Percentiles rank a stretch among this genome's conserved stretches.
These are phyloP conservation scores for Thymelicus acteon DNA, from an alignment of 2,888 invertebrate species.

Conservation along the genomic window DNA sequence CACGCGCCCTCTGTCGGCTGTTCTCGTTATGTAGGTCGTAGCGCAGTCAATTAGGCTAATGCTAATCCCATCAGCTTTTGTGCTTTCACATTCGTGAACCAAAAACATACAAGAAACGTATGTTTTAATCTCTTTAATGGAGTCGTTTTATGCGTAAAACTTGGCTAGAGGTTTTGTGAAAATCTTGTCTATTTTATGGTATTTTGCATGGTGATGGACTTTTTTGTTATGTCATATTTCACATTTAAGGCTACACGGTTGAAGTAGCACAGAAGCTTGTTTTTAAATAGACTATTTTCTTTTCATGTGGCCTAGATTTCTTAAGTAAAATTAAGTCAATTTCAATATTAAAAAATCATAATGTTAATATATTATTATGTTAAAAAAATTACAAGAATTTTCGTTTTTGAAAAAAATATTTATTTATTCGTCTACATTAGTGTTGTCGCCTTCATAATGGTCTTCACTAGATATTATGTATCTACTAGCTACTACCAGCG, in stretches of 20 bases:
- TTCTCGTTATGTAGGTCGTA: not conserved
- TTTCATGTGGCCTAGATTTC: no score
- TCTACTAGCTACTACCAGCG: no score
- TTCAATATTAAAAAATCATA: no score
- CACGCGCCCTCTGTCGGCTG: constrained; percentile 1
- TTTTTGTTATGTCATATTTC: no score
- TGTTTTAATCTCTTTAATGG: constrained; percentile 27
- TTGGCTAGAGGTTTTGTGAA: not conserved
- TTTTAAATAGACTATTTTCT: not conserved
- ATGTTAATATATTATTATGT: no score
- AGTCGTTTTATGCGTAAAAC: not conserved
- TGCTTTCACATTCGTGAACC: constrained; percentile 2
- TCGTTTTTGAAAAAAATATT: no score
- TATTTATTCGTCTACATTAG: no score
- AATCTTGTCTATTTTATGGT: not conserved
- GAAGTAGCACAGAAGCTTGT: not conserved
- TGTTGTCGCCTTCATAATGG: no score
- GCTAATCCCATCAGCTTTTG: constrained; percentile 15
- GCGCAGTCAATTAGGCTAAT: constrained; percentile 16
- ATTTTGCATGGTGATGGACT: no score
- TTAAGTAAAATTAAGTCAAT: no score
- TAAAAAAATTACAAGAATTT: no score
- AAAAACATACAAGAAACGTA: constrained; percentile 19
- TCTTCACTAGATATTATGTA: no score
- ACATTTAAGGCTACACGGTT: not conserved